Conservation (phyloP, 2,888 invertebrate species). For the Lampropteryx suffumata region DNA sequence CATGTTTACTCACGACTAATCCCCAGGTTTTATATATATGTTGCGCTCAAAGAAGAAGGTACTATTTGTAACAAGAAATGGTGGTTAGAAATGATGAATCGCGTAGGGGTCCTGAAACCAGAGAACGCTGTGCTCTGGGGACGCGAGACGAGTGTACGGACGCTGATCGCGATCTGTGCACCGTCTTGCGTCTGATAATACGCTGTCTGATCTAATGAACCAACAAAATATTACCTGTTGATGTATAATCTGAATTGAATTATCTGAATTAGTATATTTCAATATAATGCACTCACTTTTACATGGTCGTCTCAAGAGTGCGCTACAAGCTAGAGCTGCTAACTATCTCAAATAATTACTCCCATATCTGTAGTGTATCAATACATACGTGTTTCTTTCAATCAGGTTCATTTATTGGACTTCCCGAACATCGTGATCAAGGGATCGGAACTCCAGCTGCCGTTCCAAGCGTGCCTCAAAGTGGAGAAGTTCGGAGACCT, state of each 20-base stretch:
- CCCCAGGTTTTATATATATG: too few relatives aligned
- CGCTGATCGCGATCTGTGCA: constrained; percentile 53
- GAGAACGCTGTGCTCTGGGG: constrained; percentile 73
- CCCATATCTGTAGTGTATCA: too few relatives aligned
- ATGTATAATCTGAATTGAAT: too few relatives aligned
- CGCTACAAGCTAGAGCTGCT: too few relatives aligned
- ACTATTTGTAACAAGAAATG: too few relatives aligned
- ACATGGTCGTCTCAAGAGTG: too few relatives aligned
- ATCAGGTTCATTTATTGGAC: constrained; percentile 96
- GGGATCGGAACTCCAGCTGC: constrained; percentile 98
- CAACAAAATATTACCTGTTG: too few relatives aligned
- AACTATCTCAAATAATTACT: too few relatives aligned
- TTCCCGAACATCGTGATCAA: constrained; percentile 99
- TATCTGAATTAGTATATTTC: too few relatives aligned
- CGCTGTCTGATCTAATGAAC: constrained; percentile 60
- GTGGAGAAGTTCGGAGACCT: constrained; percentile 99
- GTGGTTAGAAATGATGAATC: constrained; percentile 61
- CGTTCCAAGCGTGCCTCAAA: constrained; percentile 99
- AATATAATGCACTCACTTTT: too few relatives aligned
- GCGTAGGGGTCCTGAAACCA: constrained; percentile 82
- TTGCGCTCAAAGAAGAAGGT: too few relatives aligned
- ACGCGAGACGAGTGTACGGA: constrained; percentile 36
- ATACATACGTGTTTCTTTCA: background rate
- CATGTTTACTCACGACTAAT: too few relatives aligned
- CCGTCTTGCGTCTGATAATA: constrained; percentile 48